Evolutionary conservation across 2,888 invertebrate species (phyloP).

Genomic region (Criorhina ranunculi): DNA sequence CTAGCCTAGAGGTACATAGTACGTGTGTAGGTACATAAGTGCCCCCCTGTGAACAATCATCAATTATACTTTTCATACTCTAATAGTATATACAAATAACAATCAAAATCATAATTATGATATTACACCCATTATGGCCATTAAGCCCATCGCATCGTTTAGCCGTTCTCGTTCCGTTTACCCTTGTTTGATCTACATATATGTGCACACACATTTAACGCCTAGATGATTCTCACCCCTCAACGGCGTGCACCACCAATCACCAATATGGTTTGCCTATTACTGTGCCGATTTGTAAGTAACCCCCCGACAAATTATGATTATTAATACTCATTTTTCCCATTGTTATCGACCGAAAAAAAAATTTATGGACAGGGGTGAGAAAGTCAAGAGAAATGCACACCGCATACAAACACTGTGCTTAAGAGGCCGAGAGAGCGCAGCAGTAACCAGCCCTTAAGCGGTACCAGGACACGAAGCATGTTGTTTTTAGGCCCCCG

Average conservation of each 20-base stretch:
- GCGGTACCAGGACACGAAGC: constrained; percentile 23
- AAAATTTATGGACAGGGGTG: constrained; percentile 59
- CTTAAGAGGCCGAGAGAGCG: constrained; percentile 1
- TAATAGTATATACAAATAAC: constrained; percentile 59
- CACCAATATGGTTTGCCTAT: constrained; percentile 58
- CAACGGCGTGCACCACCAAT: background rate
- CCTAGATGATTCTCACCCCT: constrained; percentile 69
- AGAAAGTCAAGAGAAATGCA: constrained; percentile 74
- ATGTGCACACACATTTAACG: constrained; percentile 55
- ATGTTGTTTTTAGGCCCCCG: constrained; percentile 39
- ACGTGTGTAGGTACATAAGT: constrained; percentile 1
- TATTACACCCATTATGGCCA: constrained; percentile 69
- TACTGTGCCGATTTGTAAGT: constrained; percentile 63
- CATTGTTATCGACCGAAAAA: constrained; percentile 48
- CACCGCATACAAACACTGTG: constrained; percentile 44
- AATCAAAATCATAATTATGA: constrained; percentile 73
- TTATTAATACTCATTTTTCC: constrained; percentile 69
- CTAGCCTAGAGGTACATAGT: background rate
- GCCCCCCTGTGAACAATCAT: constrained; percentile 30
- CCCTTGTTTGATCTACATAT: constrained; percentile 34
- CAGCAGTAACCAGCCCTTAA: constrained; percentile 50
- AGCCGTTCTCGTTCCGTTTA: constrained; percentile 19
- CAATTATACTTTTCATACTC: constrained; percentile 48
- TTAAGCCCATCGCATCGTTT: too few species aligned
- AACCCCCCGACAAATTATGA: constrained; percentile 71